A percentile compares a stretch with the other conserved stretches of the same genome.
These are phyloP conservation scores for Neopelma chrysocephalum DNA, from an alignment of 2,797 vertebrate species.

Conservation along the genomic window DNA sequence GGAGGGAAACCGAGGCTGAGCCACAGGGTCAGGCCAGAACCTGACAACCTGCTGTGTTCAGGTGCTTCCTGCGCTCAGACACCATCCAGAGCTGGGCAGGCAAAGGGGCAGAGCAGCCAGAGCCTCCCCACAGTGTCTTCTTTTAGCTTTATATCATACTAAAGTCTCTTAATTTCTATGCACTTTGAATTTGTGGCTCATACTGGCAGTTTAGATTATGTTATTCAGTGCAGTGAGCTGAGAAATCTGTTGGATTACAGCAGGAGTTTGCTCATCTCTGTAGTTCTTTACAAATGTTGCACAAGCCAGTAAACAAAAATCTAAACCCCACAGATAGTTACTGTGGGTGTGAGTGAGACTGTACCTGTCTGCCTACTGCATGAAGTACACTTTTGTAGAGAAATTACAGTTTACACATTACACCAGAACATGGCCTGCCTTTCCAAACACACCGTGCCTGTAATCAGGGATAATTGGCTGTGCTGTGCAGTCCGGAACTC, in stretches of 20 bases:
- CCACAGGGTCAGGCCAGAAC: not conserved
- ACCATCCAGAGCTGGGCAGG: fast-evolving
- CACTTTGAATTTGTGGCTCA: not conserved
- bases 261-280: not conserved
- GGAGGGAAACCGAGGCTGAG: not conserved
- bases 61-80: not conserved
- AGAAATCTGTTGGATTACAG: not conserved
- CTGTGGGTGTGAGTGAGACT: not conserved
- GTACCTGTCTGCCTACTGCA: not conserved
- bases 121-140: not conserved
- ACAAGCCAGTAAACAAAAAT: not conserved
- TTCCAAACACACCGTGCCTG: not conserved
- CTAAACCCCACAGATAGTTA: not conserved
- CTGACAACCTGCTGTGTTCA: not conserved
- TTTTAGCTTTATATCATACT: not conserved
- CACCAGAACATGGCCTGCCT: not conserved
- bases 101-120: not conserved
- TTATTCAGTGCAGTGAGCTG: not conserved
- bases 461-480: not conserved
- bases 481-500: not conserved
- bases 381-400: not conserved
- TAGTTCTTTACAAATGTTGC: not conserved
- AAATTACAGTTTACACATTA: not conserved
- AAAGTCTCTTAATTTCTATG: not conserved
- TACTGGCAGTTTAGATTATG: not conserved